A percentile compares a stretch with the other conserved stretches of the same genome.
Conservation (phyloP, 53 echinoderm and acorn worm genomes). For the Crossaster papposus region DNA sequence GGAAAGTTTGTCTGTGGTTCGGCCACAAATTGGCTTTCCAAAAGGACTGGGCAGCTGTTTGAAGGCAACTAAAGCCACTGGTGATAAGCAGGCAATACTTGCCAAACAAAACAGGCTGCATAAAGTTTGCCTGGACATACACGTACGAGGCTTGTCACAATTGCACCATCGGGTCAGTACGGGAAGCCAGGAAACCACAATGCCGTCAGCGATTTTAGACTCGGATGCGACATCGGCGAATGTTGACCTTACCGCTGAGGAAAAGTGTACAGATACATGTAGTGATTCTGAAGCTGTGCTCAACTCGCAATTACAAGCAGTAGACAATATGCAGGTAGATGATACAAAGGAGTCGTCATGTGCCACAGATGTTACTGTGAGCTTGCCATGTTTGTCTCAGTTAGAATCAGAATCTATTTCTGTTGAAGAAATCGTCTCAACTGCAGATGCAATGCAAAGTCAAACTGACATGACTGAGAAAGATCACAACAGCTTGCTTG, state of each 20-base stretch:
- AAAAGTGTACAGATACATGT: neutral
- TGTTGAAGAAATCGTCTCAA: neutral
- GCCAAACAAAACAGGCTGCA: constrained; percentile 22
- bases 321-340: neutral
- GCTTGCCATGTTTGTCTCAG: neutral
- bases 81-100: neutral
- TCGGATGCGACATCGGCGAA: neutral
- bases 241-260: neutral
- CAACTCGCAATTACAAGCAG: neutral
- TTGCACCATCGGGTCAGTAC: neutral
- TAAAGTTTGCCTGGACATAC: constrained; percentile 37
- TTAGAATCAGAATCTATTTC: neutral
- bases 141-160: constrained; percentile 13
- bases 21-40: neutral
- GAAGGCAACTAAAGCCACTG: neutral
- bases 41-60: neutral
- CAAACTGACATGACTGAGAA: neutral
- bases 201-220: neutral
- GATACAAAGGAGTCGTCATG: neutral
- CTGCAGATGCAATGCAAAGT: neutral
- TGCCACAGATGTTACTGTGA: neutral
- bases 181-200: neutral
- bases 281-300: too few relatives aligned
- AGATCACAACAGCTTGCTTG: neutral
- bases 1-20: neutral